Base-by-base conservation (phyloP, 2,113 vertebrate species). In the Coptodon rendalli region DNA sequence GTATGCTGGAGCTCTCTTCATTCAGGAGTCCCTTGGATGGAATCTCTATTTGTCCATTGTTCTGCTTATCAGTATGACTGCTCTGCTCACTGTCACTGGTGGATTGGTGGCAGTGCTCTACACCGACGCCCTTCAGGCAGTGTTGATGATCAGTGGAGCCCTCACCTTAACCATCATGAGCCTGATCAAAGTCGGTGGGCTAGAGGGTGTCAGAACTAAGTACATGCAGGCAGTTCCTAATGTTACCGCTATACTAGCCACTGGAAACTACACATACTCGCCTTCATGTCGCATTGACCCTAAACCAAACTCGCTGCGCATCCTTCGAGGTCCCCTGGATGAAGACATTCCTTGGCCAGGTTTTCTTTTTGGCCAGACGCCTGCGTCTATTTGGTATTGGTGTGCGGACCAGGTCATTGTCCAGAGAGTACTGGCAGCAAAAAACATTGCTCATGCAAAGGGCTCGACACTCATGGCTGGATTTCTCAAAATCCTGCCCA, bases 361-460 rank as follows among this genome's bases (percentile, higher is more conserved):
- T 6, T 99, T 99, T 85, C 71, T 99, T 63, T 93, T 99, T 19
- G 99, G 99, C 40, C 99, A 99, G 93, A 99, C 98, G 1, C 98
- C 99, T 24, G 97, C 99, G n/a, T 99, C 99, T 0, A 98, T 99
- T 40, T 99, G 99, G 99, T 99, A 99, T 94, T 99, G 99, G 99
- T 99, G 99, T 93, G 98, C 99, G 0, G 99, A 99, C 95, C 99
- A 99, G 92, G 99, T 99, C 90, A 99, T 99, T 19, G 99, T 99
- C 66, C 99, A 99, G 95, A 96, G 99, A 89, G 98, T 99, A 1
- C 95, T 99, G 43, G 98, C 99, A 2, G 98, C 99, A 56, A 99
- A 99, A 94, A 99, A 99, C 95, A 97, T 99, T 57, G 97, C 95
- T 84, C 98, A 99, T 5, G 99, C 98, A 66, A 99, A 99, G 89